Evolutionary conservation across 2,888 invertebrate species (phyloP).

Genomic region (Barypeithes pellucidus): DNA sequence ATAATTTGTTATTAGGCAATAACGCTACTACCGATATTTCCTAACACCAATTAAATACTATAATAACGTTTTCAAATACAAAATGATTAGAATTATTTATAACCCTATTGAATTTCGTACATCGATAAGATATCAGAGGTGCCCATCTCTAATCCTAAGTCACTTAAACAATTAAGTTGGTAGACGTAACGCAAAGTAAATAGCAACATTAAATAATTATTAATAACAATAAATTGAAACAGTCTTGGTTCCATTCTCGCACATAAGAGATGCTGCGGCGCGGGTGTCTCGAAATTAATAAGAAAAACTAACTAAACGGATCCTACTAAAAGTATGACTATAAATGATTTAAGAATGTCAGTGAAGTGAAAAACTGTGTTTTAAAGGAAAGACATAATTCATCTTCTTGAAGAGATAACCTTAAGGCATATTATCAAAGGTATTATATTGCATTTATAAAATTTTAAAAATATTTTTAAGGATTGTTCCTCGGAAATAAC

Average conservation of each 20-base stretch:
- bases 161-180: conserved; percentile 33
- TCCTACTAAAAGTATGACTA: not conserved
- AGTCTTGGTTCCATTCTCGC: conserved; percentile 22
- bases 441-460: not conserved
- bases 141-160: conserved; percentile 35
- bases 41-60: not conserved
- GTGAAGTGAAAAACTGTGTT: conserved; percentile 3
- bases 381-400: not conserved
- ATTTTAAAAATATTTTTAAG: too few species aligned
- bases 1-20: too few species aligned
- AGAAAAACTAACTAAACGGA: not conserved
- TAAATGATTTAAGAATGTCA: not conserved
- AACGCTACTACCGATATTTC: not conserved
- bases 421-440: not conserved
- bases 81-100: not conserved
- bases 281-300: conserved; percentile 1
- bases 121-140: conserved; percentile 7
- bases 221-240: conserved; percentile 32
- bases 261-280: conserved; percentile 23
- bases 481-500: too few species aligned
- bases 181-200: conserved; percentile 38
- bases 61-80: not conserved
- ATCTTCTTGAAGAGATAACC: not conserved
- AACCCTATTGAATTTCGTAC: not conserved
- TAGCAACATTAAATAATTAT: conserved; percentile 36